Evolutionary conservation across 2,797 vertebrate species (phyloP), one percentile per base, ranked within the genome.

Genomic region (Malurus leucopterus): DNA sequence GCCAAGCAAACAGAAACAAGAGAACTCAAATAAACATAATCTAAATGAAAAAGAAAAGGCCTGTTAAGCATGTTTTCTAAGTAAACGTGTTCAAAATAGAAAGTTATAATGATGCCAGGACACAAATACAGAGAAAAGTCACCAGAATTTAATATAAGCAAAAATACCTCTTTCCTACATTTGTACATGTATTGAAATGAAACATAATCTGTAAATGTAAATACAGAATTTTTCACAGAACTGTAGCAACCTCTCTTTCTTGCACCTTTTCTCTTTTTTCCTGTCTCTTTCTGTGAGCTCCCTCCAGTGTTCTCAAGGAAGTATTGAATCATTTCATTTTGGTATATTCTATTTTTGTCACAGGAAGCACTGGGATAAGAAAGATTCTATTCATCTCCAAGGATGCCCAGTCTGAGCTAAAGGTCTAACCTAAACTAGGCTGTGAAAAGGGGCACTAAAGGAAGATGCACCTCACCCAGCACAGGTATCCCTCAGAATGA

Each of bases 211-310:
- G 11, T 21, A 83, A 64, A 9, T 46, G 53, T 53, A 84, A 88
- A 76, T 83, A 32, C 0, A 0, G 29, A 88, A 84, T 30, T 75
- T 90, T 72, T 67, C 63, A 58, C 16, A 26, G 50, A 86, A 81
- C 12, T 67, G n/a, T 51, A 78, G 67, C 16, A 84, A 76, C 7
- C 73, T 67, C 20, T 83, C 26, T 72, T 65, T 89, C 49, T 84
- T 88, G 36, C 70, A 74, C 53, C 40, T 90, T 86, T 64, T 77
- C 32, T 79, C 55, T 74, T 69, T 78, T 36, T 43, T 50, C 65
- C 38, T 92, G 85, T 84, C 61, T 92, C 93, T 96, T 96, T 93
- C 93, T 94, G 86, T 95, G 92, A 95, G 93, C 95, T 93, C 96
- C 95, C 95, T 95, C 96, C 95, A 95, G 93, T 92, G 96, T 93